Conservation (phyloP, 2,113 vertebrate species). For the Noctilio leporinus region DNA sequence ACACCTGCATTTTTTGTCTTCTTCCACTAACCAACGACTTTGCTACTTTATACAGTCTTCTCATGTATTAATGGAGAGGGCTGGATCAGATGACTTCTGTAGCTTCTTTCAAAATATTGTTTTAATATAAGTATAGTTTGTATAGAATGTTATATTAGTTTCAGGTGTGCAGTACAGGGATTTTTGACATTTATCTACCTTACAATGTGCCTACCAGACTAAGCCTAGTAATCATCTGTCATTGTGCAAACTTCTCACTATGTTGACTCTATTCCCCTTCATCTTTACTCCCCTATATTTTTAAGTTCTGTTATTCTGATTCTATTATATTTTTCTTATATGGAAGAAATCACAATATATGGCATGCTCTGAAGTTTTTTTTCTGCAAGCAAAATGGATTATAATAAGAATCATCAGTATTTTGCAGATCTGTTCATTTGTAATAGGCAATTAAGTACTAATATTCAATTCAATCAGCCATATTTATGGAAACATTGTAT, state of each 20-base stretch:
- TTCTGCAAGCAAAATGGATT: conserved; percentile 8
- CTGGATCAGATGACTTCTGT: neutral
- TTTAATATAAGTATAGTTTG: neutral
- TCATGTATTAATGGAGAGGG: neutral
- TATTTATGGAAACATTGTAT: conserved; percentile 5
- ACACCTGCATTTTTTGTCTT: neutral
- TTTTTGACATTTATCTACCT: neutral
- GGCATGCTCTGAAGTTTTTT: neutral
- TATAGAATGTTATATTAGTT: neutral
- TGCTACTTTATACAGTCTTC: neutral
- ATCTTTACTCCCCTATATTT: neutral
- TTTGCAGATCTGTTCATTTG: neutral
- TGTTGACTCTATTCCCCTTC: neutral
- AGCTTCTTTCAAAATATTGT: neutral
- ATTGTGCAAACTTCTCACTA: neutral
- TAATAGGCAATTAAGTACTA: conserved; percentile 30
- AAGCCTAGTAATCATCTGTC: neutral
- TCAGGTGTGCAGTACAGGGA: neutral
- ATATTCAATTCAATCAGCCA: neutral
- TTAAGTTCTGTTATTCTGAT: neutral
- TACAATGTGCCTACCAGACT: neutral
- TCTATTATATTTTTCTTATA: neutral
- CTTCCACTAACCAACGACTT: neutral
- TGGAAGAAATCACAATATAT: neutral
- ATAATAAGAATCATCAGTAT: neutral